Evolutionary conservation across 1,140 invertebrate species (phyloP).

Genomic region (Orussus abietinus): DNA sequence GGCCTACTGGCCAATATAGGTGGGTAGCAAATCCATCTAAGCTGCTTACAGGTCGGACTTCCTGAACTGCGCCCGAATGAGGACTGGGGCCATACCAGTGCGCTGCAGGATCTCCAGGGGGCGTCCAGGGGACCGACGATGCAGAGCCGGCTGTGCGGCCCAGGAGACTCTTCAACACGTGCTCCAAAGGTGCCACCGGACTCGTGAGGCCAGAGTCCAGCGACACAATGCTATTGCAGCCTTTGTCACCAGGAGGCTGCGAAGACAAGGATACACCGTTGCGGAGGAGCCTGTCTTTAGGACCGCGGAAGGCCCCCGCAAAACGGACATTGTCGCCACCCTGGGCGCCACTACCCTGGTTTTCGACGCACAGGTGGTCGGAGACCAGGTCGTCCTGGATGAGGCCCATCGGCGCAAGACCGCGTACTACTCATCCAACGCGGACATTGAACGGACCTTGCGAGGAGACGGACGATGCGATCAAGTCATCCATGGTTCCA

Average conservation of each 20-base stretch:
- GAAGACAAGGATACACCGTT: not conserved
- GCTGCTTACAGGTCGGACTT: conserved; percentile 25
- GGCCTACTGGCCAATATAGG: not conserved
- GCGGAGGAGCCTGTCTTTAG: conserved; percentile 2
- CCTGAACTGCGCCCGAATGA: conserved; percentile 23
- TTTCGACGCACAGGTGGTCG: conserved; percentile 13
- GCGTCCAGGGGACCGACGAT: conserved; percentile 2
- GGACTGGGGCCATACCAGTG: conserved; percentile 30
- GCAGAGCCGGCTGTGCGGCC: conserved; percentile 8
- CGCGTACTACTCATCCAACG: not conserved
- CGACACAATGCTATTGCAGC: conserved; percentile 9
- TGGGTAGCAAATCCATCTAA: conserved; percentile 14
- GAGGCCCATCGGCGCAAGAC: conserved; percentile 5
- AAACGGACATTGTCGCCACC: conserved; percentile 11
- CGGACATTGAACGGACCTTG: not conserved
- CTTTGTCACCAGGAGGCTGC: conserved; percentile 1
- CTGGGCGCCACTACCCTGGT: conserved; percentile 3
- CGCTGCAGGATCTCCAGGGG: conserved; percentile 25
- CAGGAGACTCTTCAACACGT: conserved; percentile 13
- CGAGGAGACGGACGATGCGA: not conserved
- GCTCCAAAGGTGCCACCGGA: conserved; percentile 12
- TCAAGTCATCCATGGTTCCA: not conserved
- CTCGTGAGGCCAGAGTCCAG: not conserved
- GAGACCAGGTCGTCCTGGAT: conserved; percentile 4
- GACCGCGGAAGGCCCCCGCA: conserved; percentile 1